Conservation (phyloP, 2,113 vertebrate species). For the Daboia siamensis region DNA sequence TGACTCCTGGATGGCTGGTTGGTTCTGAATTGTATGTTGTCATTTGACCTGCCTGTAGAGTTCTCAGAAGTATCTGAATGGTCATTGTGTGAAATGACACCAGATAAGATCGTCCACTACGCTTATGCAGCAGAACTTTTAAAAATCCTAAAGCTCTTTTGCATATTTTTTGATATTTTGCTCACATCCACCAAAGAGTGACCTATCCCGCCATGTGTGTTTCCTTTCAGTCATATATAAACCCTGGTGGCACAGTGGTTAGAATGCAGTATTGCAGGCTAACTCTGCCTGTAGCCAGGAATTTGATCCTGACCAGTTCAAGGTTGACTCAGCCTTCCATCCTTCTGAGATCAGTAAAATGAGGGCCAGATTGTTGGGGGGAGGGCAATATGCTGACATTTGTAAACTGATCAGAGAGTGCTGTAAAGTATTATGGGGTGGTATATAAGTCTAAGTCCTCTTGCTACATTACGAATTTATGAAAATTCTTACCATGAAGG, state of each 20-base stretch:
- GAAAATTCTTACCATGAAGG: slow-evolving; percentile 76
- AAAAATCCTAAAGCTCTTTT: neutral
- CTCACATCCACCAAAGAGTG: neutral
- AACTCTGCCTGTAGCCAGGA: neutral
- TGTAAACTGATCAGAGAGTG: neutral
- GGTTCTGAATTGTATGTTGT: too few species aligned
- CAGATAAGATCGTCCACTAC: neutral
- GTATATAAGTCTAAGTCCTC: neutral
- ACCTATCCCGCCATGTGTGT: neutral
- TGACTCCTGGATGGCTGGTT: neutral
- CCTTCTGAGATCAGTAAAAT: neutral
- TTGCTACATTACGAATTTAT: neutral
- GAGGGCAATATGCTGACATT: neutral
- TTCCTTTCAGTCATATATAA: neutral
- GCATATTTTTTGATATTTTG: neutral
- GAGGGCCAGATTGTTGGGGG: neutral
- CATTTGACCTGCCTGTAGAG: neutral
- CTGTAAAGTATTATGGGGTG: neutral
- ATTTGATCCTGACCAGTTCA: neutral
- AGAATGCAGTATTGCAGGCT: neutral
- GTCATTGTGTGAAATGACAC: neutral
- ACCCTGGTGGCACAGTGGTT: neutral
- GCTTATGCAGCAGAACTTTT: neutral
- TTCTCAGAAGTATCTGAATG: neutral
- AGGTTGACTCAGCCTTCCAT: neutral